These are phyloP conservation scores for Chamaetylas fuelleborni DNA, from an alignment of 2,113 vertebrate species.

Conservation along the genomic window DNA sequence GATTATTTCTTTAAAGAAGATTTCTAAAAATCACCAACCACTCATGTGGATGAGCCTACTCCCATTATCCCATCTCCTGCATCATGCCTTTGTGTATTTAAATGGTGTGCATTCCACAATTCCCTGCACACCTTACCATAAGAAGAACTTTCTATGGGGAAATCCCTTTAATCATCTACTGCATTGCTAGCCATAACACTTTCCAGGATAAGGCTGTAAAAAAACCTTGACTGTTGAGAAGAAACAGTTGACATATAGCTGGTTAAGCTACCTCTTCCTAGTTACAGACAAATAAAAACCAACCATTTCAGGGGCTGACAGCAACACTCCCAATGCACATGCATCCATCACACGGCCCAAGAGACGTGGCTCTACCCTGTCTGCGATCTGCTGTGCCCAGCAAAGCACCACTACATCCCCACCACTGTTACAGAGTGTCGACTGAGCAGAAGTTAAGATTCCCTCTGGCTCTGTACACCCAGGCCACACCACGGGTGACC, in stretches of 20 bases:
- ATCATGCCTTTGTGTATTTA: background rate
- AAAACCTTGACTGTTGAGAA: background rate
- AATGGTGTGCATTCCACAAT: background rate
- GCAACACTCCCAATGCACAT: background rate
- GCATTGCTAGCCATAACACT: background rate
- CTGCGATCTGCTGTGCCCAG: background rate
- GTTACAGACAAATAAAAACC: background rate
- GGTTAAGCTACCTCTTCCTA: background rate
- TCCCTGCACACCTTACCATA: background rate
- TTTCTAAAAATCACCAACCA: background rate
- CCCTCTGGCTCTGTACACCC: rapidly evolving
- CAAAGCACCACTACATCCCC: background rate
- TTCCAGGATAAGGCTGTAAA: background rate
- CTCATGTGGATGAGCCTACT: rapidly evolving
- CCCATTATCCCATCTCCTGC: background rate
- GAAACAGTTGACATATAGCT: rapidly evolving
- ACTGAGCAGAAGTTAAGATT: rapidly evolving
- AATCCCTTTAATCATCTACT: background rate
- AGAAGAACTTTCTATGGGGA: rapidly evolving
- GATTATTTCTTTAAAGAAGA: background rate
- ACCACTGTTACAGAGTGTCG: rapidly evolving
- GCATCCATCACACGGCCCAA: background rate
- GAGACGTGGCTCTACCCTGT: background rate
- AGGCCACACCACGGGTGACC: background rate
- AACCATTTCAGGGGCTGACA: too few species aligned